These are phyloP conservation scores for Cheilosia scutellata DNA, from an alignment of 2,888 invertebrate species.

Conservation along the genomic window DNA sequence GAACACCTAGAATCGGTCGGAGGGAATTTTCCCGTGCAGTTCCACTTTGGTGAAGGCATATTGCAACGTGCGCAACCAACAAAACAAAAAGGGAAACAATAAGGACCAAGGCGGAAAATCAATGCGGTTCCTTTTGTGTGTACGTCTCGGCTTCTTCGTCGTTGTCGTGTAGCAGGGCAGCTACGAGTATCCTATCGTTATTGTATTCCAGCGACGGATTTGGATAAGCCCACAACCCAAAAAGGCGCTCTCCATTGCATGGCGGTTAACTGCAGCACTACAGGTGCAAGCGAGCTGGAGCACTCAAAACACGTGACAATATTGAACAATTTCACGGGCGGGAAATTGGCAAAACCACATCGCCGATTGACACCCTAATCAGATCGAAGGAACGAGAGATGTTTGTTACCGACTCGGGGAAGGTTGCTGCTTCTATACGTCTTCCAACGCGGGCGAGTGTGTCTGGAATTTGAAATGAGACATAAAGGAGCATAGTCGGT, in stretches of 20 bases:
- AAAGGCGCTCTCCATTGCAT: constrained; percentile 47
- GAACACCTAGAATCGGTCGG: constrained; percentile 67
- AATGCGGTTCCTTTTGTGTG: constrained; percentile 74
- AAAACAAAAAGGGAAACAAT: constrained; percentile 36
- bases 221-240: constrained; percentile 63
- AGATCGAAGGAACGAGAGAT: constrained; percentile 42
- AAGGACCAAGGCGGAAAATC: constrained; percentile 71
- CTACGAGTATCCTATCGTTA: constrained; percentile 32
- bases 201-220: constrained; percentile 66
- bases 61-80: background rate
- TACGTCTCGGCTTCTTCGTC: constrained; percentile 26
- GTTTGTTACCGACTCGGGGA: constrained; percentile 1
- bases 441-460: constrained; percentile 17
- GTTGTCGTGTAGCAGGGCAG: constrained; percentile 11
- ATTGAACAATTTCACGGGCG: constrained; percentile 72
- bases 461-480: constrained; percentile 38
- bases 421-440: background rate
- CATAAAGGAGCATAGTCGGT: background rate
- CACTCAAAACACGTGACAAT: constrained; percentile 69
- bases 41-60: constrained; percentile 9
- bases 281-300: constrained; percentile 56
- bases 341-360: constrained; percentile 63
- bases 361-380: constrained; percentile 60
- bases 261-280: background rate
- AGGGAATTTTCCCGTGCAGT: constrained; percentile 30